These are phyloP conservation scores for Rhabdornis inornatus DNA, from an alignment of 2,113 vertebrate genomes.

Conservation along the genomic window DNA sequence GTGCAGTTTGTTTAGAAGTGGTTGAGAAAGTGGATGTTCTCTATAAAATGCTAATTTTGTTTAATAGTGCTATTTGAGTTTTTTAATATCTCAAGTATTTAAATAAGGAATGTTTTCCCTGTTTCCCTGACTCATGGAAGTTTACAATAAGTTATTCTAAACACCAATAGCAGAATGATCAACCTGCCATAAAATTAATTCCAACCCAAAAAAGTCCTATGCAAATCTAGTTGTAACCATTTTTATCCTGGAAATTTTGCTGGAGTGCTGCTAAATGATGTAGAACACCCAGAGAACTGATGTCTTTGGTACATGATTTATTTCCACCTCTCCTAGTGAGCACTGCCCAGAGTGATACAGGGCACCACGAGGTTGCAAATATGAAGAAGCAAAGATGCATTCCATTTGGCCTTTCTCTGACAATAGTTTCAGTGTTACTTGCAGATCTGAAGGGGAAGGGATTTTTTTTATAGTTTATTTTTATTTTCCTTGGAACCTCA, in stretches of 20 bases:
- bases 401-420: background rate
- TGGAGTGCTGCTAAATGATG: background rate
- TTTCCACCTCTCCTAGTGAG: background rate
- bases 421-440: background rate
- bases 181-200: background rate
- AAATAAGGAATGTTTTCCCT: background rate
- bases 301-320: background rate
- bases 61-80: rapidly evolving
- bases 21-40: background rate
- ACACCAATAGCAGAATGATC: background rate
- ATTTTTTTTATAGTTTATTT: background rate
- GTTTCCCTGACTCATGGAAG: background rate
- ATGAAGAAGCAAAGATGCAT: background rate
- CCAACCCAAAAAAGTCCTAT: background rate
- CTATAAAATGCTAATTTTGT: background rate
- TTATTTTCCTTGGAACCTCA: background rate
- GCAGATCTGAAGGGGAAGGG: background rate
- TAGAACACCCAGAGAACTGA: background rate
- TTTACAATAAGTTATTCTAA: background rate
- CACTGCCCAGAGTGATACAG: background rate
- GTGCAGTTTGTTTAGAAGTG: background rate
- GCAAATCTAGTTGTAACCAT: background rate
- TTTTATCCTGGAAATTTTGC: background rate
- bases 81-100: background rate
- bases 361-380: rapidly evolving